phyloP scores from a whole-genome alignment of 2,888 invertebrate species.

The Hirtodrosophila duncani region DNA sequence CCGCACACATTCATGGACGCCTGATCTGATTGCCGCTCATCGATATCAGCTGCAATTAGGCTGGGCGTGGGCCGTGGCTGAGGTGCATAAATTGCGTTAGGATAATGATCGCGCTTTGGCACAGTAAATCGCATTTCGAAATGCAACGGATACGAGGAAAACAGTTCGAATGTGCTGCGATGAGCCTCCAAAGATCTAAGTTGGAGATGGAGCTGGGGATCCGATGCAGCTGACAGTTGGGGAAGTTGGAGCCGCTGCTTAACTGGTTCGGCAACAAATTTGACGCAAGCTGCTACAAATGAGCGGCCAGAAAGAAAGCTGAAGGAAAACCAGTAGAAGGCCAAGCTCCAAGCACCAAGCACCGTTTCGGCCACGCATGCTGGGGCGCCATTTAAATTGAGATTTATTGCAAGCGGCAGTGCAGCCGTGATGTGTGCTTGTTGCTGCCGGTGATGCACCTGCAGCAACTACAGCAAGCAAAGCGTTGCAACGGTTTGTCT shows the following conservation, averaged over 20 bases:
- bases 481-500: slow-evolving; percentile 39
- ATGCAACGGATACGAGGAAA: slow-evolving; percentile 63
- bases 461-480: slow-evolving; percentile 51
- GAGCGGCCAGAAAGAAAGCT: slow-evolving; percentile 43
- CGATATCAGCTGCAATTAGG: slow-evolving; percentile 69
- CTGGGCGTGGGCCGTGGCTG: slow-evolving; percentile 62
- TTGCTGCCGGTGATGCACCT: slow-evolving; percentile 34
- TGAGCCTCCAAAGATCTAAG: slow-evolving; percentile 41
- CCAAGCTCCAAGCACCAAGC: slow-evolving; percentile 33
- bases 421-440: slow-evolving; percentile 15
- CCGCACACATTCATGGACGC: no score
- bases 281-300: slow-evolving; percentile 63
- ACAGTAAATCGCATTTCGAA: slow-evolving; percentile 68
- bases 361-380: slow-evolving; percentile 71
- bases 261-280: slow-evolving; percentile 72
- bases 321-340: slow-evolving; percentile 64
- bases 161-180: slow-evolving; percentile 56
- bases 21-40: no score
- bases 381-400: slow-evolving; percentile 77
- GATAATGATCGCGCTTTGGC: slow-evolving; percentile 76
- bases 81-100: slow-evolving; percentile 77
- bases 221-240: slow-evolving; percentile 26
- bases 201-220: slow-evolving; percentile 23
- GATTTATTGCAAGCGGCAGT: slow-evolving; percentile 73
- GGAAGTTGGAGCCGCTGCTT: slow-evolving; percentile 24